Base-by-base conservation (phyloP, 1,140 invertebrate species). In the Tribolium madens region DNA sequence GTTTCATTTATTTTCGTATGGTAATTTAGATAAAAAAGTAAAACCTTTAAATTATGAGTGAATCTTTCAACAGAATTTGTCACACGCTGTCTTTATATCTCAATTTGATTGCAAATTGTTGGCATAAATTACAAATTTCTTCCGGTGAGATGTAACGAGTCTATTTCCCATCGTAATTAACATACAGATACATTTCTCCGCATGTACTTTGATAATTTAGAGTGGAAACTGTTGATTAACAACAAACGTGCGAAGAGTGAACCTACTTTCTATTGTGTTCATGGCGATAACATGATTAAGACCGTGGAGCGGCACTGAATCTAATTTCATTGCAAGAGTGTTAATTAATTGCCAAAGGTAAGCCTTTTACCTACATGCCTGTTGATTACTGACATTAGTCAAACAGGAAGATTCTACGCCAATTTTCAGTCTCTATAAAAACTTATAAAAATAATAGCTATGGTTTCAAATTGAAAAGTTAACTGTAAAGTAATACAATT, bases 201-300 rank as follows among this genome's bases (percentile, higher is more conserved):
- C 13, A 64, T 33, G 57, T 33, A 36, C n/a, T 36, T n/a, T 13
- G 26, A 64, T 64, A 33, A 64, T 64, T 64, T 64, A 64, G 26
- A 64, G 31, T 64, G 57, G 57, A 64, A 64, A 64, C 36, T 64
- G 57, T 64, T 64, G 21, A 33, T 64, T 64, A 64, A 64, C 57
- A 33, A 64, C 57, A 21, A 64, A 64, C 57, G 57, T 64, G 57
- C 57, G 57, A 64, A 64, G 57, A 64, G 10, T n/a, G 57, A 64
- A 64, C 57, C 57, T 33, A 64, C 57, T 64, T 64, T 64, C 57
- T 64, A 33, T 64, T 64, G 57, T 64, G n/a, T 64, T 64, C 57
- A 36, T 64, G 26, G 36, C n/a, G 26, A 64, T 64, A 64, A 64
- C 26, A 13, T 33, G 57, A 64, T 64, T 64, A 60, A 26, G 18